A percentile compares a stretch with the other conserved stretches of the same genome.
Evolutionary conservation across 2,888 invertebrate genomes (phyloP).

Genomic region (Clistopyga incitator): DNA sequence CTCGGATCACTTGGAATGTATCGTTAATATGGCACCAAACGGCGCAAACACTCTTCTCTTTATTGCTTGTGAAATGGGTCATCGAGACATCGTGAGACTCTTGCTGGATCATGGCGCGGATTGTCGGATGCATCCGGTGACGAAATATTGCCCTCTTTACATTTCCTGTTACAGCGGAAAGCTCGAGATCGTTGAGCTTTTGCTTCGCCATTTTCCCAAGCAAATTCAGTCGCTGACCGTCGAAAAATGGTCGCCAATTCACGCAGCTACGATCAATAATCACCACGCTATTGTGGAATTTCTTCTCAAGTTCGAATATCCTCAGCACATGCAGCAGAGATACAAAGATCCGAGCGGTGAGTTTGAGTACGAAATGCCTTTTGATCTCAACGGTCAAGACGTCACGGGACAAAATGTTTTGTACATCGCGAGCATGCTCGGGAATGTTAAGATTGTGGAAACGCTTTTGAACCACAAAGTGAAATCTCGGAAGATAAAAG

Average conservation of each 20-base stretch:
- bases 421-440: constrained; percentile 94
- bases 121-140: constrained; percentile 94
- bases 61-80: constrained; percentile 95
- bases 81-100: constrained; percentile 91
- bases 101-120: constrained; percentile 93
- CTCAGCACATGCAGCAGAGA: constrained; percentile 88
- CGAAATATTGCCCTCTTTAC: constrained; percentile 96
- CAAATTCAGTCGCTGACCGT: constrained; percentile 94
- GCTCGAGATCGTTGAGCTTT: constrained; percentile 89
- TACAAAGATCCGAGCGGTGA: constrained; percentile 90
- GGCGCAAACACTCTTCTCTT: constrained; percentile 95
- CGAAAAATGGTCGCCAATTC: constrained; percentile 96
- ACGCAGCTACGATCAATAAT: constrained; percentile 96
- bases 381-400: constrained; percentile 96
- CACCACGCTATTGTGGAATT: constrained; percentile 91
- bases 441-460: constrained; percentile 92
- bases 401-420: constrained; percentile 96
- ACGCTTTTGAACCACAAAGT: constrained; percentile 90
- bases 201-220: constrained; percentile 93
- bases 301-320: constrained; percentile 93
- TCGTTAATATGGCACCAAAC: constrained; percentile 94
- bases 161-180: constrained; percentile 95
- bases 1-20: constrained; percentile 88
- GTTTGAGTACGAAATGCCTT: constrained; percentile 94
- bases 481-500: constrained; percentile 86